Evolutionary conservation across 2,888 invertebrate genomes (phyloP).

Genomic region (Brenthis hecate): DNA sequence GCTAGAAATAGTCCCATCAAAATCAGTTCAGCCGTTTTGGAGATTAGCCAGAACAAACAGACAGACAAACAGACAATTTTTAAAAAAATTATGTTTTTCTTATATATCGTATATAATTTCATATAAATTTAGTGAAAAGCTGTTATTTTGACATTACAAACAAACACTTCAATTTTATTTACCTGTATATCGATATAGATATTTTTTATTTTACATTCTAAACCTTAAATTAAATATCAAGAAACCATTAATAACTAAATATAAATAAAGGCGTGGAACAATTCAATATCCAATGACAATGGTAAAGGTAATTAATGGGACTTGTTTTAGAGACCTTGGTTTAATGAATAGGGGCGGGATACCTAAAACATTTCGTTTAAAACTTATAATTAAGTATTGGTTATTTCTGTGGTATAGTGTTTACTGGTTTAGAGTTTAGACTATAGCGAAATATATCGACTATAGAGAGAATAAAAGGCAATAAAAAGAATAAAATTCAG

Average conservation of each 20-base stretch:
- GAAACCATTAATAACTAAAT: conserved; percentile 18
- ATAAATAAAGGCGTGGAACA: conserved; percentile 28
- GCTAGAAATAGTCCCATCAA: too few relatives aligned
- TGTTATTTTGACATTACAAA: too few relatives aligned
- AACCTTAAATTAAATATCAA: neutral
- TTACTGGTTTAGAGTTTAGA: too few relatives aligned
- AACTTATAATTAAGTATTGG: conserved; percentile 16
- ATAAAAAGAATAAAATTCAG: too few relatives aligned
- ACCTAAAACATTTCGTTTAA: conserved; percentile 30
- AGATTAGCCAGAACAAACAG: neutral
- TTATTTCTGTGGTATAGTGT: too few relatives aligned
- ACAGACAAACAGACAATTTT: neutral
- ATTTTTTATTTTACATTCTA: conserved; percentile 26
- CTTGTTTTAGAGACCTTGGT: conserved; percentile 43
- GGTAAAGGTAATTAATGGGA: conserved; percentile 43
- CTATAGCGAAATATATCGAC: too few relatives aligned
- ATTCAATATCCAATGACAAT: conserved; percentile 36
- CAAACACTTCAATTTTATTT: too few relatives aligned
- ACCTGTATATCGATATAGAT: conserved; percentile 16
- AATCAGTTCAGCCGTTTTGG: too few relatives aligned
- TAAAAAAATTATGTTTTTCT: too few relatives aligned
- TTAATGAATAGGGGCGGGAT: conserved; percentile 48
- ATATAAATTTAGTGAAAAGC: too few relatives aligned
- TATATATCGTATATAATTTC: too few relatives aligned
- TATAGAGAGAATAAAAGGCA: too few relatives aligned